Evolutionary conservation across 2,888 invertebrate genomes (phyloP).

Genomic region (Machimus atricapillus): DNA sequence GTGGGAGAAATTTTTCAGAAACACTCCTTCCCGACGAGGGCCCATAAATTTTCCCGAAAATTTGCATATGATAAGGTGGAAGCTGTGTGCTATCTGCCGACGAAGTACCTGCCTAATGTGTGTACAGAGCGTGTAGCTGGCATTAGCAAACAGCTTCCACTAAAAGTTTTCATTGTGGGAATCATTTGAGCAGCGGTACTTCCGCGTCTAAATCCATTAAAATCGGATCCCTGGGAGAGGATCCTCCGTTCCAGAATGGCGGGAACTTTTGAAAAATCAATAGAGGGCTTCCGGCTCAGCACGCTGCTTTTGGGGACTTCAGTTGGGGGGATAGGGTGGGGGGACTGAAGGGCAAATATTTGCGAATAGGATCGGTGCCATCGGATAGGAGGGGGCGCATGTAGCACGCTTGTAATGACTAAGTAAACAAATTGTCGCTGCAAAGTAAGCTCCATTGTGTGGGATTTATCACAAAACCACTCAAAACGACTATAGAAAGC

Average conservation of each 20-base stretch:
- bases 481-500: not conserved
- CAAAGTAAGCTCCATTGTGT: conserved; percentile 1
- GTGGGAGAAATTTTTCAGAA: not conserved
- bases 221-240: not conserved
- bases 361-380: not conserved
- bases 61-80: not conserved
- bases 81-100: not conserved
- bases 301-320: not conserved
- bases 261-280: conserved; percentile 12
- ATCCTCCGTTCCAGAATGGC: not conserved
- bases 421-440: conserved; percentile 18
- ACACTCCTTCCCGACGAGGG: not conserved
- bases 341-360: not conserved
- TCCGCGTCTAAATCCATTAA: conserved; percentile 8
- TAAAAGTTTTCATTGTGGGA: not conserved
- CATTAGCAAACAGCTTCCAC: not conserved
- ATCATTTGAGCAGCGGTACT: not conserved
- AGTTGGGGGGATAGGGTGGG: not conserved
- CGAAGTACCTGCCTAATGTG: not conserved
- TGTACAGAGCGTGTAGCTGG: not conserved
- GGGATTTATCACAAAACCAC: conserved; percentile 25
- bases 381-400: not conserved
- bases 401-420: conserved; percentile 19
- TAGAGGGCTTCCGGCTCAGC: not conserved
- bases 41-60: not conserved